Percentiles rank a stretch among this genome's conserved stretches.
Evolutionary conservation across 2,888 invertebrate species (phyloP).

Genomic region (Drosophila antonietae): DNA sequence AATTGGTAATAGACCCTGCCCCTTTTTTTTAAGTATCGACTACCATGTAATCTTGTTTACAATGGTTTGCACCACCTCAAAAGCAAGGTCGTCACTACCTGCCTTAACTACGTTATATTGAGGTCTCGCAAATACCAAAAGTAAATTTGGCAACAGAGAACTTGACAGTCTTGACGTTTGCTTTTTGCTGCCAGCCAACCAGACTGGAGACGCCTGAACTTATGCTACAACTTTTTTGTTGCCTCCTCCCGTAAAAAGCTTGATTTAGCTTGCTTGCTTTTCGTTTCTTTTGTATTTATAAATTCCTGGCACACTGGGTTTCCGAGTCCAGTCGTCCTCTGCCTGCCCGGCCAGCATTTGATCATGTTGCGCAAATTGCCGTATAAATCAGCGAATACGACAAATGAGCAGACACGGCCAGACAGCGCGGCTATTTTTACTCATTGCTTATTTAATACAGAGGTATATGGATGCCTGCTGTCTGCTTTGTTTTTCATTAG

Average conservation of each 20-base stretch:
- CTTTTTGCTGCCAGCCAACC: slow-evolving; percentile 41
- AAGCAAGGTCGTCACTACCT: not conserved
- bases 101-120: not conserved
- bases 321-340: slow-evolving; percentile 7
- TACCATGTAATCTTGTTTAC: not conserved
- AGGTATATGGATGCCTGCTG: not conserved
- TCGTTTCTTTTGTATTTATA: slow-evolving; percentile 22
- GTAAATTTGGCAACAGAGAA: slow-evolving; percentile 38
- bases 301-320: slow-evolving; percentile 26
- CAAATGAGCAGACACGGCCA: slow-evolving; percentile 55
- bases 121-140: slow-evolving; percentile 31
- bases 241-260: slow-evolving; percentile 3
- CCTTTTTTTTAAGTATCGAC: not conserved
- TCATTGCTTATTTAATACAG: slow-evolving; percentile 28
- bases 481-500: slow-evolving; percentile 45
- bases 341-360: slow-evolving; percentile 31
- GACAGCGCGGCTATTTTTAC: slow-evolving; percentile 50
- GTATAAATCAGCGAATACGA: slow-evolving; percentile 67
- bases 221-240: slow-evolving; percentile 55
- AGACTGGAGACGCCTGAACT: slow-evolving; percentile 52
- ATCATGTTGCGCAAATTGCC: slow-evolving; percentile 72
- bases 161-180: slow-evolving; percentile 50
- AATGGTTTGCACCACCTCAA: not conserved
- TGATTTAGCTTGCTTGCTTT: slow-evolving; percentile 23
- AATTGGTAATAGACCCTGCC: not conserved